Conservation (phyloP, 2,888 invertebrate species). For the Sarcophaga subvicina region DNA sequence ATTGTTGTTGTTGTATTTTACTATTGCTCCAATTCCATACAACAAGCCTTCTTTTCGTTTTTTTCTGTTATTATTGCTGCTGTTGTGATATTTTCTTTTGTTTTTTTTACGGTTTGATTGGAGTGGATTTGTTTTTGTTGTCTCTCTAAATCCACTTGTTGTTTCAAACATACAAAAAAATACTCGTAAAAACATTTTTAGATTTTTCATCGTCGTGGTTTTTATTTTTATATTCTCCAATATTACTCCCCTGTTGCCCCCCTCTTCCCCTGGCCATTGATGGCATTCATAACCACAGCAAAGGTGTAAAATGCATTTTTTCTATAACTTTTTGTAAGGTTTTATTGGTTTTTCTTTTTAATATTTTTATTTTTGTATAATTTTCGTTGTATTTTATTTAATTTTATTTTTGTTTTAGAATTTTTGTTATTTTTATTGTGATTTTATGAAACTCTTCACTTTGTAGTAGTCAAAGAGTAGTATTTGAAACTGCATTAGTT, state of each 20-base stretch:
- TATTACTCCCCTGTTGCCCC: background rate
- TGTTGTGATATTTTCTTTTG: background rate
- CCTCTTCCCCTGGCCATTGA: background rate
- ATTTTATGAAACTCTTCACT: background rate
- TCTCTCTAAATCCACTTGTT: conserved; percentile 65
- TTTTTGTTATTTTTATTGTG: background rate
- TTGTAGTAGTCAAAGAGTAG: too few relatives aligned
- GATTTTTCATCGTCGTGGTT: conserved; percentile 19
- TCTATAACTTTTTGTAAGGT: conserved; percentile 37
- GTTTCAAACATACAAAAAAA: conserved; percentile 25
- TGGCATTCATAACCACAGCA: conserved; percentile 33
- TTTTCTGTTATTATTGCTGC: background rate
- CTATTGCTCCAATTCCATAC: background rate
- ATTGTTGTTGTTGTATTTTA: background rate
- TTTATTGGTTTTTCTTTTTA: conserved; percentile 36
- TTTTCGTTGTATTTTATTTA: conserved; percentile 18
- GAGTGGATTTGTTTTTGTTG: conserved; percentile 25
- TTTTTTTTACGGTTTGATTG: conserved; percentile 21
- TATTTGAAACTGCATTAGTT: too few relatives aligned
- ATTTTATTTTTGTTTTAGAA: conserved; percentile 32
- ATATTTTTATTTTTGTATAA: conserved; percentile 29
- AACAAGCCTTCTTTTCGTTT: background rate
- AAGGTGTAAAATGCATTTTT: conserved; percentile 60
- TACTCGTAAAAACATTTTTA: conserved; percentile 21
- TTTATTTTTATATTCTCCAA: conserved; percentile 16